Percentiles rank a stretch among this genome's conserved stretches.
Evolutionary conservation across 1,140 invertebrate genomes (phyloP).

Genomic region (Sogatella furcifera): DNA sequence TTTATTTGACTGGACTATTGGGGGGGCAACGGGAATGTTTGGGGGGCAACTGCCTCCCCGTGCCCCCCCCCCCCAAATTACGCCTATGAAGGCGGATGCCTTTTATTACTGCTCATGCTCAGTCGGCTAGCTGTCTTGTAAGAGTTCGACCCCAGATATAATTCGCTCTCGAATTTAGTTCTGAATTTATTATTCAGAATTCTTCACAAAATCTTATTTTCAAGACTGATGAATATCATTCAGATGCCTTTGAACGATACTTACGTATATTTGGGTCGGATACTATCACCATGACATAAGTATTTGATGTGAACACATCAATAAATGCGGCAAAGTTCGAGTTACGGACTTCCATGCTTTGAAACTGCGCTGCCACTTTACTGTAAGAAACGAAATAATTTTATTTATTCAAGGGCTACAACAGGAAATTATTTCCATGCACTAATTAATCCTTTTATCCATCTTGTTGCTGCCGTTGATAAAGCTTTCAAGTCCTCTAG

Average conservation of each 20-base stretch:
- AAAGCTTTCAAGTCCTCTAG: no score
- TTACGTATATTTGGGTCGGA: conserved; percentile 89
- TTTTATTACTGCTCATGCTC: no score
- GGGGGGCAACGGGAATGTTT: no score
- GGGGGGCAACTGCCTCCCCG: no score
- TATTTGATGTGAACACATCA: conserved; percentile 96
- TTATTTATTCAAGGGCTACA: not conserved
- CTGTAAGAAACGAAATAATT: conserved; percentile 35
- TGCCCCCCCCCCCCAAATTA: no score
- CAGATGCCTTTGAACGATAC: conserved; percentile 28
- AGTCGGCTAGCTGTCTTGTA: no score
- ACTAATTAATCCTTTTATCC: no score
- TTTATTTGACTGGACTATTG: no score
- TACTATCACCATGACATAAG: conserved; percentile 98
- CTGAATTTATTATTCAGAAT: not conserved
- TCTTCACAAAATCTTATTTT: not conserved
- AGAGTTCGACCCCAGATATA: no score
- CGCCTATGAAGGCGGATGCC: no score
- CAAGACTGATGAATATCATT: not conserved
- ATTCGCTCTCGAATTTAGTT: not conserved
- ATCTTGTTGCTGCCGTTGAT: no score
- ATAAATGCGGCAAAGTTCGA: conserved; percentile 96
- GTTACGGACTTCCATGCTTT: conserved; percentile 97
- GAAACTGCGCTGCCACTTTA: conserved; percentile 95
- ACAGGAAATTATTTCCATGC: no score